These are phyloP conservation scores for Lanius ludovicianus DNA, from an alignment of 2,113 vertebrate species.

Conservation along the genomic window DNA sequence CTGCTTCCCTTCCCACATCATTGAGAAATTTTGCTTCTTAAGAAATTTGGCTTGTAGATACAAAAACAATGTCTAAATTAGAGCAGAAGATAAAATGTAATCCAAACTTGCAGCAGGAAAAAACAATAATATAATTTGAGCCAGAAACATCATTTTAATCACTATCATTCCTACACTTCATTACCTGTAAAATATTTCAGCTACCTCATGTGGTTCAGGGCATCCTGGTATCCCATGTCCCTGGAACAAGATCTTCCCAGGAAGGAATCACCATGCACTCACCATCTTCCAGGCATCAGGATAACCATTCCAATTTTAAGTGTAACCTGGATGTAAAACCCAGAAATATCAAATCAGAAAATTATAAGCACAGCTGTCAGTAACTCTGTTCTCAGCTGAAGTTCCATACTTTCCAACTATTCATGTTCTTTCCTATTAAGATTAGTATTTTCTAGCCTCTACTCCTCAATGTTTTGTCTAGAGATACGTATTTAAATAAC, in stretches of 20 bases:
- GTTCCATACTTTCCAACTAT: background rate
- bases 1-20: background rate
- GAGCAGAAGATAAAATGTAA: background rate
- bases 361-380: background rate
- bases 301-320: background rate
- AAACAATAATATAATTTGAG: background rate
- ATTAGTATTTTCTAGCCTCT: slow-evolving; percentile 26
- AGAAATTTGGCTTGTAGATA: background rate
- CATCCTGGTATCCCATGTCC: background rate
- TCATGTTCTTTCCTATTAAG: background rate
- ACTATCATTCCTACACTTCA: background rate
- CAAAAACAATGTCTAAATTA: background rate
- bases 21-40: background rate
- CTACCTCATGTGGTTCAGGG: fast-evolving
- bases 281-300: background rate
- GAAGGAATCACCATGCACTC: background rate
- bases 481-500: background rate
- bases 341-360: background rate
- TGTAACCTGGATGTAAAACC: background rate
- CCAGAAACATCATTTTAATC: background rate
- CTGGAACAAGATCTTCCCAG: background rate
- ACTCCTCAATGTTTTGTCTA: background rate
- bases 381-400: background rate
- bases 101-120: background rate
- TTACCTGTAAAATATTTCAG: background rate